phyloP scores from a whole-genome alignment of 2,888 invertebrate species.

The Morpho helenor region DNA sequence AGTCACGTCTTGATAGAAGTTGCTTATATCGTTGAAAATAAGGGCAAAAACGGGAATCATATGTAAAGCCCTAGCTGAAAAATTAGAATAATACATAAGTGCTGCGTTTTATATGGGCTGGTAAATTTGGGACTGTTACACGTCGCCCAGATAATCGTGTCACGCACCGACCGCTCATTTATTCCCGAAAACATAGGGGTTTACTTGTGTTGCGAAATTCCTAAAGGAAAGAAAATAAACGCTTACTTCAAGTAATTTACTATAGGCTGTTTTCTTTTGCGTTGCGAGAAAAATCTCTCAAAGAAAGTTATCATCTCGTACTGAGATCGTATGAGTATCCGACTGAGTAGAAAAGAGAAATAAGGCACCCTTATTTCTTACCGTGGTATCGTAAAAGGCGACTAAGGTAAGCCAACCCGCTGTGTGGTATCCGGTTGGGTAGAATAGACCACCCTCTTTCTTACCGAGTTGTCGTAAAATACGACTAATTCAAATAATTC shows the following conservation, averaged over 20 bases:
- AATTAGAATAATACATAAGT: slow-evolving; percentile 37
- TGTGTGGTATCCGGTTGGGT: no score
- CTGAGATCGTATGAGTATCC: no score
- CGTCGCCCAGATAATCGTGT: slow-evolving; percentile 46
- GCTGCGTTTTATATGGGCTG: slow-evolving; percentile 27
- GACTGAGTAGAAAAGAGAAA: no score
- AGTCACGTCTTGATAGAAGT: slow-evolving; percentile 7
- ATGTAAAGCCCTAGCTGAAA: slow-evolving; percentile 25
- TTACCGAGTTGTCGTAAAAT: no score
- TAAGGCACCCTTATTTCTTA: no score
- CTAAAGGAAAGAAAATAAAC: slow-evolving; percentile 3
- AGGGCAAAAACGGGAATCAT: slow-evolving; percentile 17
- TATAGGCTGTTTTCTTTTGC: neutral
- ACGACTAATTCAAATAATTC: no score
- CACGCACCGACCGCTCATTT: slow-evolving; percentile 35
- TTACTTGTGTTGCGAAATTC: slow-evolving; percentile 13
- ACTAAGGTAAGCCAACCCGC: no score
- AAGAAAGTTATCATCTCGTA: no score
- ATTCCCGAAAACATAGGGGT: slow-evolving; percentile 23
- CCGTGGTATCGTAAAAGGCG: no score
- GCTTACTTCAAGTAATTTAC: neutral
- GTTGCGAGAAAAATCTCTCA: no score
- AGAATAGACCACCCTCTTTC: no score
- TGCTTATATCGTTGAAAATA: slow-evolving; percentile 7
- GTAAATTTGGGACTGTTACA: slow-evolving; percentile 32